Base-by-base conservation (phyloP, 2,888 invertebrate species). In the Endomychus coccineus region DNA sequence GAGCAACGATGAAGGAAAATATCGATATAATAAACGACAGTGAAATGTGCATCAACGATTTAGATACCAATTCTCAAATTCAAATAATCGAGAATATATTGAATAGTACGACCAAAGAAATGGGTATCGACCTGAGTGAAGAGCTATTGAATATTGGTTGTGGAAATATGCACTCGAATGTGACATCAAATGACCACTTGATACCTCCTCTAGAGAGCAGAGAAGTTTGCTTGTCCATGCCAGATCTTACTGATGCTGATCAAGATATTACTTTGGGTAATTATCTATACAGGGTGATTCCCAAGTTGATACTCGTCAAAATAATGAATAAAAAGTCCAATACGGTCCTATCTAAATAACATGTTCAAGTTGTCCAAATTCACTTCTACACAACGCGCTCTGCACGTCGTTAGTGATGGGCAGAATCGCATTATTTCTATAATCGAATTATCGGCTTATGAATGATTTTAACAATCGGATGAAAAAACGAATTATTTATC, bases 211-310 rank as follows among this genome's bases (percentile, higher is more conserved):
- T 7, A 19, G 6, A 6, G 21, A n/a, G n/a, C 7, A 37, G 42
- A 27, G 55, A 57, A 39, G 53, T 63, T 6, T 58, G 58, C 41
- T 43, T 64, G 21, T 64, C 64, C 1, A 64, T 65, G 59, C 65
- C 64, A 1, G 63, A 64, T 42, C 51, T 65, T 33, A 46, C 40
- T 5, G 61, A 59, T 23, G 37, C 46, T n/a, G 59, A 61, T 30
- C 57, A 58, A 31, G 56, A 59, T 45, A 56, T 61, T 36, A 58
- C 54, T 33, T 51, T 61, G 45, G 57, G 61, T 59, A 49, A 48
- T 42, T 27, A 11, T 23, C 14, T 30, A n/a, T n/a, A n/a, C n/a
- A n/a, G n/a, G n/a, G 6, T 7, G 21, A n/a, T 21, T 7, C 21
- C n/a, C 21, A 21, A 6, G 6, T 6, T 7, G n/a, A 21, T 7